Evolutionary conservation across 2,888 invertebrate species (phyloP), one percentile per base, ranked within the genome.

Genomic region (Dione vanillae): DNA sequence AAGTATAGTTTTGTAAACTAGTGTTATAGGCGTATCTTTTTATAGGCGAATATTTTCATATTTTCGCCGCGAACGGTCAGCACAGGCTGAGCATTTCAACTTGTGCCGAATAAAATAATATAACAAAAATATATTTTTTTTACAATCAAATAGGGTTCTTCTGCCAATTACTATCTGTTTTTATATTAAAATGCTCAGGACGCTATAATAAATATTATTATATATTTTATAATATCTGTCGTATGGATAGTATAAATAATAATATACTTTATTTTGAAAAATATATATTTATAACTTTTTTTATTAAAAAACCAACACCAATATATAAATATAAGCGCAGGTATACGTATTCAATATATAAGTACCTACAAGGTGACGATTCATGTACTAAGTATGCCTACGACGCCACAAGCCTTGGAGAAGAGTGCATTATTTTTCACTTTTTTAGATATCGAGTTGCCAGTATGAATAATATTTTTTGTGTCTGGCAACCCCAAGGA

Each of bases 391-490:
- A 82, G 78, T 82, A 85, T 81, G 83, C 87, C 88, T 91, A 91
- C 83, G 85, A 91, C 92, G 92, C 91, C 91, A 92, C 92, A 93
- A 93, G 92, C 92, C 83, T 79, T 83, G 86, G 87, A 85, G 82
- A 85, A 87, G 84, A 86, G 92, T 92, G 92, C 91, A 86, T 83
- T 85, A 88, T 87, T 85, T 86, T 80, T 81, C 78, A 78, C 81
- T 81, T 84, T 82, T 79, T 76, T 72, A 73, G 75, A 82, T 86
- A 84, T 83, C 74, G 87, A 85, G 87, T 80, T 90, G 90, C 91
- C 91, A 91, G 89, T 80, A 72, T 76, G 16, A 54, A 41, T 66
- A 27, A 20, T 61, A 20, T 52, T n/a, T 35, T 20, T 58, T 86
- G 75, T 77, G 75, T 83, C 89, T 90, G 91, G 89, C 92, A 91